phyloP scores from a whole-genome alignment of 64 coral and sea anemone species.

The Porites lutea region DNA sequence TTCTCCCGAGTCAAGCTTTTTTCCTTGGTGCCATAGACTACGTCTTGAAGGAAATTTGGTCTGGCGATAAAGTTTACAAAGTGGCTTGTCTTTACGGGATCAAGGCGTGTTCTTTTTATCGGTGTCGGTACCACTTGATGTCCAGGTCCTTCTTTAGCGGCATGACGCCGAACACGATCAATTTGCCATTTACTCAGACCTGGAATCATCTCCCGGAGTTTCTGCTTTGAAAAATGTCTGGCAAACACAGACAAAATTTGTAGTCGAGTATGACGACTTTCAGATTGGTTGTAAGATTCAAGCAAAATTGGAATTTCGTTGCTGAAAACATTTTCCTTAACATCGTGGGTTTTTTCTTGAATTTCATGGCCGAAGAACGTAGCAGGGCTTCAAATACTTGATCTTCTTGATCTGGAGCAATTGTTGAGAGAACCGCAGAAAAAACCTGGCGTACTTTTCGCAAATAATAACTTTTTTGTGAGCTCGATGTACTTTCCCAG shows the following conservation, averaged over 20 bases:
- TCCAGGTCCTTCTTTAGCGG: not conserved
- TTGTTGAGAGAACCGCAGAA: no score
- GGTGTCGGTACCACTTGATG: not conserved
- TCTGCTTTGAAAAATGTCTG: not conserved
- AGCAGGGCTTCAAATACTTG: not conserved
- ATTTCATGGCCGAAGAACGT: not conserved
- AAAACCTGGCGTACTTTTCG: slow-evolving; percentile 26
- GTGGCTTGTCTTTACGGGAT: not conserved
- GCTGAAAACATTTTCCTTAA: not conserved
- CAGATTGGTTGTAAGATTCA: not conserved
- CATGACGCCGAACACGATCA: not conserved
- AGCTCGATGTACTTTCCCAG: slow-evolving; percentile 43
- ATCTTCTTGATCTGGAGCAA: no score
- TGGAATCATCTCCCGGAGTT: not conserved
- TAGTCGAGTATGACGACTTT: not conserved
- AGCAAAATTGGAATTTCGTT: not conserved
- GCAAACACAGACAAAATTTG: not conserved
- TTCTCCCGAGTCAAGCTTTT: slow-evolving; percentile 52
- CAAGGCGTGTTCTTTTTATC: not conserved
- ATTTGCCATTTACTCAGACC: not conserved
- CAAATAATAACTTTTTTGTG: slow-evolving; percentile 29
- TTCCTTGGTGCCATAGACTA: slow-evolving; percentile 7
- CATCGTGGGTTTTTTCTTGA: no score
- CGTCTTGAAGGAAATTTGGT: slow-evolving; percentile 10
- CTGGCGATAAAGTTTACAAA: not conserved